phyloP scores from a whole-genome alignment of 2,797 vertebrate genomes.

The Myotis vivesi region DNA sequence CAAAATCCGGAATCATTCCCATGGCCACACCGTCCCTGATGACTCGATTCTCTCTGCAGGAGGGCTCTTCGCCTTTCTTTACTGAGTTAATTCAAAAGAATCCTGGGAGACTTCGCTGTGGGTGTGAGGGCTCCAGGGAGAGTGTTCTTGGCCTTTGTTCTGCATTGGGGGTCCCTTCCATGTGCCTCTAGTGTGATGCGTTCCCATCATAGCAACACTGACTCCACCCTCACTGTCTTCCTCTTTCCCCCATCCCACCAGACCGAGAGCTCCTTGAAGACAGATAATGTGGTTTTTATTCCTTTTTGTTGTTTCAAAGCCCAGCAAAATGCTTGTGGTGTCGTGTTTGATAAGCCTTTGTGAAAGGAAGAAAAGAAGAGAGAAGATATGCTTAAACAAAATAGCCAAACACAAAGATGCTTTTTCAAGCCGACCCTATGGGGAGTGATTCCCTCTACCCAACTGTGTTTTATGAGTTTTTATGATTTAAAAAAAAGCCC shows the following conservation, averaged over 20 bases:
- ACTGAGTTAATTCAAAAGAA: background rate
- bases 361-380: background rate
- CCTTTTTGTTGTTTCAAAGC: background rate
- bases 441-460: background rate
- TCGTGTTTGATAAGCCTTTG: background rate
- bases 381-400: slow-evolving; percentile 31
- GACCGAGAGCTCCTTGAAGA: background rate
- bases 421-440: background rate
- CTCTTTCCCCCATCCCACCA: background rate
- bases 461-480: background rate
- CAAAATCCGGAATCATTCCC: background rate
- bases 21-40: background rate
- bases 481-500: background rate
- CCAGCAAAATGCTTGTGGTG: background rate
- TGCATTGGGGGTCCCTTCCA: background rate
- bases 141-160: background rate
- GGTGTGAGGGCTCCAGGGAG: background rate
- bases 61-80: background rate
- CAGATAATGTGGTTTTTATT: background rate
- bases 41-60: background rate
- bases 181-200: fast-evolving
- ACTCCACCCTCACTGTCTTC: background rate
- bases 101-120: background rate
- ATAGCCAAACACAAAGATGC: background rate
- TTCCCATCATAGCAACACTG: background rate